phyloP scores from a whole-genome alignment of 2,113 vertebrate species.

The Callithrix jacchus region DNA sequence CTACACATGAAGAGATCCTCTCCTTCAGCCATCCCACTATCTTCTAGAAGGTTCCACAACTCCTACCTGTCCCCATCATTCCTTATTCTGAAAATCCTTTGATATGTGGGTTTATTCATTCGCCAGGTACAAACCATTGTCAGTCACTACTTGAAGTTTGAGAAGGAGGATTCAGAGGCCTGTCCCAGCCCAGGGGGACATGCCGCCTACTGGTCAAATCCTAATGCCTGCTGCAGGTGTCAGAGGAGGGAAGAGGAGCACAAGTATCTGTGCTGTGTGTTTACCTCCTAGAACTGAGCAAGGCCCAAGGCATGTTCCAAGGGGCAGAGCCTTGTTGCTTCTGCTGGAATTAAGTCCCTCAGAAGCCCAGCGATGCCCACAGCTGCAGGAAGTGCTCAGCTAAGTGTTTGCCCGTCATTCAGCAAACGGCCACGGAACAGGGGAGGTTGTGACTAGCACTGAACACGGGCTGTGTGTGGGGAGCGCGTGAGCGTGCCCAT shows the following conservation, averaged over 20 bases:
- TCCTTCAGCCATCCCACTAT: background rate
- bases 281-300: background rate
- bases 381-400: background rate
- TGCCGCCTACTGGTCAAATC: background rate
- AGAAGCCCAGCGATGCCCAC: background rate
- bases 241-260: background rate
- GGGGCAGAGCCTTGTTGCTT: background rate
- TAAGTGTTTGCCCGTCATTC: background rate
- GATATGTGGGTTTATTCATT: background rate
- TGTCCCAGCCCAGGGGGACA: background rate
- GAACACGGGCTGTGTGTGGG: background rate
- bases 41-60: conserved; percentile 24
- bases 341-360: background rate
- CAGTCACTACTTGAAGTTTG: background rate
- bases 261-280: background rate
- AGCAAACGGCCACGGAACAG: background rate
- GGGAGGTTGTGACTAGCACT: rapidly evolving
- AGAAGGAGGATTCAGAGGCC: background rate
- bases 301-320: background rate
- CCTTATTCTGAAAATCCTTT: background rate
- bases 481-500: background rate
- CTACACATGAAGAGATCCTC: background rate
- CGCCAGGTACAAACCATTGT: background rate
- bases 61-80: background rate
- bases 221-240: background rate